Conservation (phyloP, 2,797 vertebrate species). For the Pipistrellus nathusii region DNA sequence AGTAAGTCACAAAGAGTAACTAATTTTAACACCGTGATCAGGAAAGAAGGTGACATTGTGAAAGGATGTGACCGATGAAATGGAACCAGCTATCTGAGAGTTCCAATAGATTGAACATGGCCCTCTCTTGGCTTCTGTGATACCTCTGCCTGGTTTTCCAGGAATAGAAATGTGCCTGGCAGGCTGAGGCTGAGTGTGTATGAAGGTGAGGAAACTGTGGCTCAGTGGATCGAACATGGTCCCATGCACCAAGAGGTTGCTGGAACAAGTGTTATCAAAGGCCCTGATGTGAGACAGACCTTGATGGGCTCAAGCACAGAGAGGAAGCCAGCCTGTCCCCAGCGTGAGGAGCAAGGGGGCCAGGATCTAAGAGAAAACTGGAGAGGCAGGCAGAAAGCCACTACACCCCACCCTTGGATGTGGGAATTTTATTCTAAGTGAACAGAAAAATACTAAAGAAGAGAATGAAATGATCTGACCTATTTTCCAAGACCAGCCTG, state of each 20-base stretch:
- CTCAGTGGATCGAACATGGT: no score
- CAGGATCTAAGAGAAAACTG: neutral
- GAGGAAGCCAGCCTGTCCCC: neutral
- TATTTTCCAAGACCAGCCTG: neutral
- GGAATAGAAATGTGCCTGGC: no score
- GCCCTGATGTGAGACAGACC: neutral
- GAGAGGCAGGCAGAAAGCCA: neutral
- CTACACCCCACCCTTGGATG: no score
- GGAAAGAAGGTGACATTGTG: neutral
- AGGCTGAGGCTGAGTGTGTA: no score
- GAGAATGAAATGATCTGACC: neutral
- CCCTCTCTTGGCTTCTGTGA: no score
- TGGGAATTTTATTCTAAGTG: neutral
- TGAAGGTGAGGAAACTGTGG: no score
- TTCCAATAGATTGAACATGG: neutral
- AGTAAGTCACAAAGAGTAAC: neutral
- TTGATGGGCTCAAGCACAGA: neutral
- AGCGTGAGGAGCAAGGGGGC: fast-evolving
- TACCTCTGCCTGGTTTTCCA: no score
- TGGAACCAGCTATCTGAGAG: neutral
- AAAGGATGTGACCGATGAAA: neutral
- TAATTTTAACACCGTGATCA: neutral
- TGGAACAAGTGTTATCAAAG: neutral
- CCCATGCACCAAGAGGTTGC: no score
- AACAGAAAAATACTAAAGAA: neutral